A percentile compares a stretch with the other conserved stretches of the same genome.
These are phyloP conservation scores for Triplophysa tibetana DNA, from an alignment of 2,113 vertebrate genomes.

Conservation along the genomic window DNA sequence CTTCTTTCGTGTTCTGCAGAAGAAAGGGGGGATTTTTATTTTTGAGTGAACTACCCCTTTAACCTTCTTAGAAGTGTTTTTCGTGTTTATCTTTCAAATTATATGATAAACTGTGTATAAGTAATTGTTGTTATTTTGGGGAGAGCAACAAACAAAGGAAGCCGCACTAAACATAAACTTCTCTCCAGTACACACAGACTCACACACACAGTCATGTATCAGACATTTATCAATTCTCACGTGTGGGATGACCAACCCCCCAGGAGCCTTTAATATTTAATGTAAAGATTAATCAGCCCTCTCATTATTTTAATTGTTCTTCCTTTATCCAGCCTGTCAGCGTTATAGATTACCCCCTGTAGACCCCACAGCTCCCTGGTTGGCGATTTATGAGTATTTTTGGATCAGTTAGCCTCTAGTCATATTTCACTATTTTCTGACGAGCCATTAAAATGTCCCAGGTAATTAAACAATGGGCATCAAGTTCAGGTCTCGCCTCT, in stretches of 20 bases:
- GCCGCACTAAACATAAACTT: constrained; percentile 4
- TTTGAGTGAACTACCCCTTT: no score
- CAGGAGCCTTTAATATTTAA: constrained; percentile 62
- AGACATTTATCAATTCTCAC: constrained; percentile 55
- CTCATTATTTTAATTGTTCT: constrained; percentile 67
- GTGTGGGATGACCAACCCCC: constrained; percentile 54
- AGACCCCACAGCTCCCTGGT: constrained; percentile 55
- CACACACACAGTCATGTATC: constrained; percentile 45
- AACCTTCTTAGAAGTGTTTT: no score
- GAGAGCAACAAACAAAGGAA: background rate
- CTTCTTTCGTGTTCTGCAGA: no score
- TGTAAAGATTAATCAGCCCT: constrained; percentile 64
- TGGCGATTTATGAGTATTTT: constrained; percentile 63
- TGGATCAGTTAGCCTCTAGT: constrained; percentile 61
- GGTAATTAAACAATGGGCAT: constrained; percentile 59
- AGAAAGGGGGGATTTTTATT: no score
- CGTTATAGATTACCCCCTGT: constrained; percentile 60
- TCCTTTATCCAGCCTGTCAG: constrained; percentile 57
- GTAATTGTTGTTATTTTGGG: no score
- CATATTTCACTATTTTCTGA: constrained; percentile 62
- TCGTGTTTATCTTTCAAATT: background rate
- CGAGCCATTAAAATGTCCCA: constrained; percentile 60
- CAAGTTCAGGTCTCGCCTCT: constrained; percentile 47
- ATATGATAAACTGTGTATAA: no score
- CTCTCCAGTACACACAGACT: background rate